These are phyloP conservation scores for Agrotis ipsilon DNA, from an alignment of 2,888 invertebrate species.

Conservation along the genomic window DNA sequence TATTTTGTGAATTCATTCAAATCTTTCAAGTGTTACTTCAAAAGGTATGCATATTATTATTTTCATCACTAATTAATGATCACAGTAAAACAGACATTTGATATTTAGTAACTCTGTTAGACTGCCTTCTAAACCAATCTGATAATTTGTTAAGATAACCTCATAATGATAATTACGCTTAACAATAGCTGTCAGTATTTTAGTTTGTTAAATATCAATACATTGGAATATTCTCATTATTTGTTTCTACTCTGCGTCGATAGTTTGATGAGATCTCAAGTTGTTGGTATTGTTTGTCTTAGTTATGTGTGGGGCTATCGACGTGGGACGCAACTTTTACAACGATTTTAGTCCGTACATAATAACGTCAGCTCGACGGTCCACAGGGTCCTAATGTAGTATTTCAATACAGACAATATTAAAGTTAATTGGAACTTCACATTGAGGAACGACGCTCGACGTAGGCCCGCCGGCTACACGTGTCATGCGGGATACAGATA, in stretches of 20 bases:
- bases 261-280: conserved; percentile 57
- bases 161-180: conserved; percentile 75
- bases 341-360: conserved; percentile 85
- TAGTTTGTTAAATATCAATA: conserved; percentile 65
- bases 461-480: conserved; percentile 59
- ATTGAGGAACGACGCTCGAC: conserved; percentile 51
- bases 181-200: conserved; percentile 69
- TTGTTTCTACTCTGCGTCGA: conserved; percentile 53
- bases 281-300: conserved; percentile 58
- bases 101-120: conserved; percentile 20
- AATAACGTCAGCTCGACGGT: conserved; percentile 78
- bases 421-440: conserved; percentile 63
- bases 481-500: conserved; percentile 69
- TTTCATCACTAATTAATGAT: neutral
- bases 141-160: conserved; percentile 58
- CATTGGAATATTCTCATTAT: conserved; percentile 50
- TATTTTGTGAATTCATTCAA: conserved; percentile 7
- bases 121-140: conserved; percentile 28
- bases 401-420: conserved; percentile 79
- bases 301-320: conserved; percentile 64
- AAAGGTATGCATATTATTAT: neutral
- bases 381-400: conserved; percentile 88
- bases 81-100: conserved; percentile 17
- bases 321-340: conserved; percentile 71
- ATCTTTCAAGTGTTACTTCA: conserved; percentile 11